Evolutionary conservation across 2,888 invertebrate species (phyloP).

Genomic region (Agrochola lychnidis): DNA sequence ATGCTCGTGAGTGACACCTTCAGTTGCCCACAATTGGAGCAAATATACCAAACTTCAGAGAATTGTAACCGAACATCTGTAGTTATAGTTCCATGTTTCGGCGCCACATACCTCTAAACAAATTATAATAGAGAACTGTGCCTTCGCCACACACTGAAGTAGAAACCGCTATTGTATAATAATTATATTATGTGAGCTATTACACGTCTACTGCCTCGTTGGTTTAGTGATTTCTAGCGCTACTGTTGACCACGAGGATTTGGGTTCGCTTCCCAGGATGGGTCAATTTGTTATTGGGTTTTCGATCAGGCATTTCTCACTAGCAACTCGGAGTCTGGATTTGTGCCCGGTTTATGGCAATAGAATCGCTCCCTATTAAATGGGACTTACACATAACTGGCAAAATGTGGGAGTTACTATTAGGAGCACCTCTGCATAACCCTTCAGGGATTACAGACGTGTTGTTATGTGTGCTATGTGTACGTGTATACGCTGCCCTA

Average conservation of each 20-base stretch:
- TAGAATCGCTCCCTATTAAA: background rate
- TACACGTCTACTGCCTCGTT: background rate
- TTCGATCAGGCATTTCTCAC: background rate
- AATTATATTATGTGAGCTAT: background rate
- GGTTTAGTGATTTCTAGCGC: background rate
- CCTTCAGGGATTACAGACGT: background rate
- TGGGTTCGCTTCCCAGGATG: background rate
- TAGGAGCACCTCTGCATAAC: background rate
- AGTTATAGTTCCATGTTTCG: background rate
- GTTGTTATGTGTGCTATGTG: background rate
- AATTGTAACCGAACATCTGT: background rate
- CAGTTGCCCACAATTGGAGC: background rate
- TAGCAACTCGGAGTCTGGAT: background rate
- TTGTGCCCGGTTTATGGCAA: background rate
- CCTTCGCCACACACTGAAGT: background rate
- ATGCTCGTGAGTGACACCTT: slow-evolving; percentile 24
- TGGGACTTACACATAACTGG: background rate
- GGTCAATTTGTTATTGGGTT: background rate
- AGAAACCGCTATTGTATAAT: background rate
- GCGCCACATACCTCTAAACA: background rate
- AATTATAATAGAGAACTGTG: background rate
- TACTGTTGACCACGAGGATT: background rate
- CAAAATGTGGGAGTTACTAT: no score
- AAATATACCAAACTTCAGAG: background rate
- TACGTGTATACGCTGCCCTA: no score